phyloP scores from a whole-genome alignment of 2,113 vertebrate genomes.

The Lanius ludovicianus region DNA sequence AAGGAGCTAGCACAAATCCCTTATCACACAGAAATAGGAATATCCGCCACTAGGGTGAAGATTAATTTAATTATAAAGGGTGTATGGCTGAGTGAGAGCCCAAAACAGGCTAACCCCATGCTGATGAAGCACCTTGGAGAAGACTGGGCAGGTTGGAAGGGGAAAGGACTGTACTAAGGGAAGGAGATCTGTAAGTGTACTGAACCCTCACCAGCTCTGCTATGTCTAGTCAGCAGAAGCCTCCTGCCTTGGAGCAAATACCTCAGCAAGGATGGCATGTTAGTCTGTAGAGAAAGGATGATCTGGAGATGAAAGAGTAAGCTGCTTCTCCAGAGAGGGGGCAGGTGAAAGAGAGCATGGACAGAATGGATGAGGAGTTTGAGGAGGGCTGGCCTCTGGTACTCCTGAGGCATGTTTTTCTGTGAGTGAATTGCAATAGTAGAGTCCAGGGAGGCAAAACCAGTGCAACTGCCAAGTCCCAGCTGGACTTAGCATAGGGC shows the following conservation, averaged over 20 bases:
- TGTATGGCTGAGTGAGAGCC: neutral
- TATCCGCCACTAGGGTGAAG: neutral
- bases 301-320: neutral
- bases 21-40: neutral
- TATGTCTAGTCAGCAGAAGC: neutral
- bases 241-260: neutral
- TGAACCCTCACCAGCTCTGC: neutral
- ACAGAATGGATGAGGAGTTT: neutral
- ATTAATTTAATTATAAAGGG: neutral
- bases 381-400: neutral
- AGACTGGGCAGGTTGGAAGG: neutral
- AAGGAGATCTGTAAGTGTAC: neutral
- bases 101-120: neutral
- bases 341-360: neutral
- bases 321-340: neutral
- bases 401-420: neutral
- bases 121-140: neutral
- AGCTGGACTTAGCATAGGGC: neutral
- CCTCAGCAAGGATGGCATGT: neutral
- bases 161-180: neutral
- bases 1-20: neutral
- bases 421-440: neutral
- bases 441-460: neutral
- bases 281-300: neutral
- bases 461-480: neutral